These are phyloP conservation scores for Chironomus striatipennis DNA, from an alignment of 1,140 invertebrate genomes.

Conservation along the genomic window DNA sequence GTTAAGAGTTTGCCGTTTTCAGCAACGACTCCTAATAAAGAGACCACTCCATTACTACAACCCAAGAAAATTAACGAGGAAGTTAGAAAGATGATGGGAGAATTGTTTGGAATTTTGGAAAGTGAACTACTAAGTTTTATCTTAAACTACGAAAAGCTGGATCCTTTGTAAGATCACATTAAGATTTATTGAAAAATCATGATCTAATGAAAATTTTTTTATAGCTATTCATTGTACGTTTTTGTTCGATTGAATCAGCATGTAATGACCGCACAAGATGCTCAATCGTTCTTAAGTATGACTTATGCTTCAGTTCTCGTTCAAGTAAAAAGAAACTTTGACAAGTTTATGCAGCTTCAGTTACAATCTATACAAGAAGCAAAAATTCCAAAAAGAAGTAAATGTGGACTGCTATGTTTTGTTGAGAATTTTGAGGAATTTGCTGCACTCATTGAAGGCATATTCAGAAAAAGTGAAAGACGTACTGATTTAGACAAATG, in stretches of 20 bases:
- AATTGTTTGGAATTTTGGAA: conserved; percentile 79
- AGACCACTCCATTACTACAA: conserved; percentile 31
- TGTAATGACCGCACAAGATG: conserved; percentile 82
- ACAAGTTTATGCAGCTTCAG: conserved; percentile 84
- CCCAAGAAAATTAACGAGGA: conserved; percentile 59
- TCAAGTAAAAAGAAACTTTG: conserved; percentile 91
- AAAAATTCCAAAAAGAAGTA: conserved; percentile 58
- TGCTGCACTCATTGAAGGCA: conserved; percentile 73
- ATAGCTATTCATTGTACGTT: conserved; percentile 84
- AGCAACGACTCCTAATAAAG: conserved; percentile 28
- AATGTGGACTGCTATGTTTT: conserved; percentile 88
- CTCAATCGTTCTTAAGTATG: conserved; percentile 84
- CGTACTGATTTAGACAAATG: conserved; percentile 95
- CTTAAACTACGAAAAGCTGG: conserved; percentile 72
- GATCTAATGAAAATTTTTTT: conserved; percentile 31
- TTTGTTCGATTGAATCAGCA: conserved; percentile 82
- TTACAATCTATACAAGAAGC: conserved; percentile 75
- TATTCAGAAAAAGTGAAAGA: conserved; percentile 80
- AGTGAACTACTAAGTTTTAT: conserved; percentile 78
- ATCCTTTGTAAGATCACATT: conserved; percentile 67
- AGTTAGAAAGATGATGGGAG: conserved; percentile 75
- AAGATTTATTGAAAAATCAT: conserved; percentile 16
- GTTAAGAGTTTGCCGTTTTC: conserved; percentile 35
- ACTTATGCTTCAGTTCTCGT: conserved; percentile 81
- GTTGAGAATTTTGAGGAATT: conserved; percentile 90